Evolutionary conservation across 2,113 vertebrate genomes (phyloP).

Genomic region (Xyrauchen texanus): DNA sequence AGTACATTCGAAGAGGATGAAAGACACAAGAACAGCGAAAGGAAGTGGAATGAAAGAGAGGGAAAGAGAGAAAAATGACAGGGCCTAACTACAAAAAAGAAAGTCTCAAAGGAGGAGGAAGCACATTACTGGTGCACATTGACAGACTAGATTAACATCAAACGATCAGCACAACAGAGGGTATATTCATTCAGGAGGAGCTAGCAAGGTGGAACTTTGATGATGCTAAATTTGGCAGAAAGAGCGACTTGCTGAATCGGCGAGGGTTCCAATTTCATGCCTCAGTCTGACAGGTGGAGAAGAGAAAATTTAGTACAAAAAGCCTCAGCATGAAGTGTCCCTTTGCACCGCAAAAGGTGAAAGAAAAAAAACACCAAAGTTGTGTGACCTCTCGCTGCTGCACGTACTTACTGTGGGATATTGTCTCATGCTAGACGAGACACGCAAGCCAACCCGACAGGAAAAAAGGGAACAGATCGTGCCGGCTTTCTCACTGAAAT

Average conservation of each 20-base stretch:
- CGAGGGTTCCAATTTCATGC: slow-evolving; percentile 74
- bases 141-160: slow-evolving; percentile 73
- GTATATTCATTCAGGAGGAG: slow-evolving; percentile 67
- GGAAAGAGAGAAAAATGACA: slow-evolving; percentile 40
- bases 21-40: slow-evolving; percentile 5
- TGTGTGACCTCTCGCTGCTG: not conserved
- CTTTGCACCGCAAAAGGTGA: slow-evolving; percentile 55
- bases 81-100: not conserved
- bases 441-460: not conserved
- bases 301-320: slow-evolving; percentile 34
- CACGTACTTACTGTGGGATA: slow-evolving; percentile 11
- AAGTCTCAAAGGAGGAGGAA: slow-evolving; percentile 41
- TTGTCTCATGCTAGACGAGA: slow-evolving; percentile 7
- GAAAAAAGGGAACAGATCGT: slow-evolving; percentile 27
- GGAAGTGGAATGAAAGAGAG: slow-evolving; percentile 12
- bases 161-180: slow-evolving; percentile 70
- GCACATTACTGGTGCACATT: slow-evolving; percentile 26
- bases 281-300: slow-evolving; percentile 67
- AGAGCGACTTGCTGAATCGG: slow-evolving; percentile 80
- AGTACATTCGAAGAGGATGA: slow-evolving; percentile 50
- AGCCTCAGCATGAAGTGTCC: slow-evolving; percentile 68
- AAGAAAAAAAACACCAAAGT: slow-evolving; percentile 8
- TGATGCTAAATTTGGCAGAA: slow-evolving; percentile 87
- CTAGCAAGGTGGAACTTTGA: slow-evolving; percentile 84
- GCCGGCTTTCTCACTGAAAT: slow-evolving; percentile 37